phyloP scores from a whole-genome alignment of 2,888 invertebrate species.

The Lithodes maja region DNA sequence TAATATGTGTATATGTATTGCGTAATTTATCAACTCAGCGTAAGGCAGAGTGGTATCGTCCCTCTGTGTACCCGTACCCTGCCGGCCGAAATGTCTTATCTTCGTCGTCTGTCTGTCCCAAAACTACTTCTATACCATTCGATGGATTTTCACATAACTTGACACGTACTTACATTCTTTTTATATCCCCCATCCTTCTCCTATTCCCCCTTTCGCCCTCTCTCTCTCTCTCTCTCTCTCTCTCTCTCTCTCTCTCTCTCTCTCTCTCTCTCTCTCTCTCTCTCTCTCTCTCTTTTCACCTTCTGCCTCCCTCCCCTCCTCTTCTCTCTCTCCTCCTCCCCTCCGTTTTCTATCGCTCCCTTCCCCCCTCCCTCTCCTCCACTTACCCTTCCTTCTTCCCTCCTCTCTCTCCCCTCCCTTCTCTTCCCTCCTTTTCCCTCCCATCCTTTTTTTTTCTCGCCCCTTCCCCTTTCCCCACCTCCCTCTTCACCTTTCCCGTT shows the following conservation, averaged over 20 bases:
- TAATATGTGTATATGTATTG: too few relatives aligned
- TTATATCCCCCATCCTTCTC: too few relatives aligned
- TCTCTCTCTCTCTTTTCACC: background rate
- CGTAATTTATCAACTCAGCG: too few relatives aligned
- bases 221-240: background rate
- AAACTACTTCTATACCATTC: too few relatives aligned
- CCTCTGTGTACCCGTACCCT: too few relatives aligned
- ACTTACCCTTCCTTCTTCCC: background rate
- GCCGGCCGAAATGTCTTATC: too few relatives aligned
- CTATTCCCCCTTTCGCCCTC: background rate
- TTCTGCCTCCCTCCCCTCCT: background rate
- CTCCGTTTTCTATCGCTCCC: background rate
- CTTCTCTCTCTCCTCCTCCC: background rate
- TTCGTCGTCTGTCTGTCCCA: too few relatives aligned
- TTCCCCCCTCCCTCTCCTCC: background rate
- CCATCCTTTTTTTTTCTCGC: background rate
- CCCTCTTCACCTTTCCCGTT: background rate
- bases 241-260: conserved; percentile 1
- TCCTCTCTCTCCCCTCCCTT: background rate
- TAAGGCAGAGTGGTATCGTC: too few relatives aligned
- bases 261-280: conserved; percentile 1
- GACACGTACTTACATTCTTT: too few relatives aligned
- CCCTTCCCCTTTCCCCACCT: background rate
- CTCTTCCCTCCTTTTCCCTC: background rate
- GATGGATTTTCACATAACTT: too few relatives aligned